Percentiles rank a stretch among this genome's conserved stretches.
These are phyloP conservation scores for Planococcus citri DNA, from an alignment of 1,140 invertebrate species.

Conservation along the genomic window DNA sequence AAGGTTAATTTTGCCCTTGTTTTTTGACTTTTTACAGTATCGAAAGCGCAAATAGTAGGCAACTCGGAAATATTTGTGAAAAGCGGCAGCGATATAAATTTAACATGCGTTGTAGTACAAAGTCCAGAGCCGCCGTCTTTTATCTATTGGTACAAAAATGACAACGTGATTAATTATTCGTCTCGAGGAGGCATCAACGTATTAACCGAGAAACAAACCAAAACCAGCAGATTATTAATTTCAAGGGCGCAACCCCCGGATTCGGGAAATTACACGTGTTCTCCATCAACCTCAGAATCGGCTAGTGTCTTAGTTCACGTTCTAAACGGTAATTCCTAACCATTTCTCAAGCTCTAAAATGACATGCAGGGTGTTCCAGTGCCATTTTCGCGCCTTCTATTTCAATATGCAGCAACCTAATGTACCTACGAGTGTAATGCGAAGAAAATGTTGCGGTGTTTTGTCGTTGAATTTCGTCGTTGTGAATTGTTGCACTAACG, in stretches of 20 bases:
- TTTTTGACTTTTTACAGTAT: slow-evolving; percentile 50
- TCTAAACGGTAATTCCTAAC: slow-evolving; percentile 48
- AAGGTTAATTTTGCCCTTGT: no score
- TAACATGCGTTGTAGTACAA: slow-evolving; percentile 72
- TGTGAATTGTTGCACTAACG: no score
- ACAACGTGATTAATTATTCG: slow-evolving; percentile 76
- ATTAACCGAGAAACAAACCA: slow-evolving; percentile 70
- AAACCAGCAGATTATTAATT: slow-evolving; percentile 68
- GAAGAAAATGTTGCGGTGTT: no score
- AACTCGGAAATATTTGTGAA: slow-evolving; percentile 74
- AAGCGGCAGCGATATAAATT: slow-evolving; percentile 77
- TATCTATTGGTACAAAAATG: slow-evolving; percentile 83
- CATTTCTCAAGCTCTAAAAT: no score
- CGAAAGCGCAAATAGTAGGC: slow-evolving; percentile 73
- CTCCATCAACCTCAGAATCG: slow-evolving; percentile 47
- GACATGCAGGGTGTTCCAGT: not conserved
- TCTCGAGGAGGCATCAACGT: slow-evolving; percentile 71
- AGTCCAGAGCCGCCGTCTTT: slow-evolving; percentile 78
- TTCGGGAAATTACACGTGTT: slow-evolving; percentile 78
- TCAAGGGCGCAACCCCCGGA: slow-evolving; percentile 47
- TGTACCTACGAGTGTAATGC: no score
- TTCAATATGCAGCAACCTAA: no score
- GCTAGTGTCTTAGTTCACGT: slow-evolving; percentile 47
- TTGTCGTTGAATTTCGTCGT: no score
- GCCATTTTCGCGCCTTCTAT: no score